phyloP scores from a whole-genome alignment of 1,140 invertebrate genomes.

The Agrypnia vestita region DNA sequence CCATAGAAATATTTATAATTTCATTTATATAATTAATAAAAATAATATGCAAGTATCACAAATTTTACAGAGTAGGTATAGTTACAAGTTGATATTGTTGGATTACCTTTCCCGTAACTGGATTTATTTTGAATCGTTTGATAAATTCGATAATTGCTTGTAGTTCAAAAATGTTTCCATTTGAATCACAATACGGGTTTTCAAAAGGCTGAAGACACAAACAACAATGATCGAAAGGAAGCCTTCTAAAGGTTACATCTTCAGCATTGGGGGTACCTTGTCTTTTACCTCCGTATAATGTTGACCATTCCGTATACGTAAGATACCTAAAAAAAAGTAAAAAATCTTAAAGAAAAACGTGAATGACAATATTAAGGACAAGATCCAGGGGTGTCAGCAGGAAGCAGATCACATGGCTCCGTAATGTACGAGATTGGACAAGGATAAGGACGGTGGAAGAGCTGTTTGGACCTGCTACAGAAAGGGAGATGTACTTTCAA shows the following conservation, averaged over 20 bases:
- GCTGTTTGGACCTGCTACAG: too few relatives aligned
- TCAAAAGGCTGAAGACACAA: slow-evolving; percentile 94
- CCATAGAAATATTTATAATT: too few relatives aligned
- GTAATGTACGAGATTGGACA: too few relatives aligned
- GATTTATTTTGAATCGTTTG: slow-evolving; percentile 95
- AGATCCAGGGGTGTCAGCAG: too few relatives aligned
- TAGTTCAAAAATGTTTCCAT: slow-evolving; percentile 93
- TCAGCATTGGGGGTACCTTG: slow-evolving; percentile 78
- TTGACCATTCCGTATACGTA: slow-evolving; percentile 97
- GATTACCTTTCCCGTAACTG: slow-evolving; percentile 90
- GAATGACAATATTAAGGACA: not conserved
- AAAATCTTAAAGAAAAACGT: not conserved
- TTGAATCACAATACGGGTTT: slow-evolving; percentile 90
- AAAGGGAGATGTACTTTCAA: too few relatives aligned
- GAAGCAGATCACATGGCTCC: too few relatives aligned
- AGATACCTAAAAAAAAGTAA: slow-evolving; percentile 82
- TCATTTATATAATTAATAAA: too few relatives aligned
- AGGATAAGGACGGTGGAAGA: too few relatives aligned
- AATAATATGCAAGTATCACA: not conserved
- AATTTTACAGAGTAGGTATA: not conserved
- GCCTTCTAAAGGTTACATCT: slow-evolving; percentile 88
- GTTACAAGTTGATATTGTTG: not conserved
- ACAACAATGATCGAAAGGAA: slow-evolving; percentile 96
- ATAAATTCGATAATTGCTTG: slow-evolving; percentile 91
- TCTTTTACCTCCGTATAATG: slow-evolving; percentile 94